phyloP scores from a whole-genome alignment of 2,113 vertebrate species.

The Callionymus lyra region DNA sequence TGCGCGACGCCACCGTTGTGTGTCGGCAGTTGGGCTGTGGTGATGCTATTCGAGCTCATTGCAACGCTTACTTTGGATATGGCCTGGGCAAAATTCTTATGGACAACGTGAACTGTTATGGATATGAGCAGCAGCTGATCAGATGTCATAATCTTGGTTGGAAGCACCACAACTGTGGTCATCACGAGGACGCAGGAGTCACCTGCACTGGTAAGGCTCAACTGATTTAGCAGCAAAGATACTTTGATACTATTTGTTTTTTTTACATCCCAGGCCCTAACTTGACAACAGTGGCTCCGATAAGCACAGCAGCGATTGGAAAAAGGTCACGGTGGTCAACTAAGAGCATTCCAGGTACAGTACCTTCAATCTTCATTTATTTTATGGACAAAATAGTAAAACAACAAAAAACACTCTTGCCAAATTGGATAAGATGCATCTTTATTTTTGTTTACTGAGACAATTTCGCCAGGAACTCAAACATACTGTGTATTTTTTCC shows the following conservation, averaged over 20 bases:
- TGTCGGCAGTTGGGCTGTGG: constrained; percentile 85
- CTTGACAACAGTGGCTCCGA: constrained; percentile 20
- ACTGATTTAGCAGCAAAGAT: background rate
- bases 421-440: too few relatives aligned
- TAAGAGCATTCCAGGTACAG: constrained; percentile 9
- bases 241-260: background rate
- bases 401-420: too few relatives aligned
- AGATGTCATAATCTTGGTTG: constrained; percentile 83
- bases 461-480: too few relatives aligned
- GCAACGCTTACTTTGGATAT: constrained; percentile 83
- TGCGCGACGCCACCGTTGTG: constrained; percentile 77
- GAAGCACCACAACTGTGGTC: constrained; percentile 93
- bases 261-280: constrained; percentile 23
- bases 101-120: constrained; percentile 86
- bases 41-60: constrained; percentile 65
- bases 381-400: too few relatives aligned
- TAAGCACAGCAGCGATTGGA: constrained; percentile 26
- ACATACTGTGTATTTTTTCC: too few relatives aligned
- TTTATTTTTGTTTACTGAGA: too few relatives aligned
- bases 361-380: too few relatives aligned
- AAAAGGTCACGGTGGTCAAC: constrained; percentile 6
- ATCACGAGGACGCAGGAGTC: constrained; percentile 89
- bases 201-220: constrained; percentile 73
- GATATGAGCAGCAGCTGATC: constrained; percentile 67
- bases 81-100: constrained; percentile 82